Evolutionary conservation across 1,140 invertebrate genomes (phyloP).

Genomic region (Myzus persicae): DNA sequence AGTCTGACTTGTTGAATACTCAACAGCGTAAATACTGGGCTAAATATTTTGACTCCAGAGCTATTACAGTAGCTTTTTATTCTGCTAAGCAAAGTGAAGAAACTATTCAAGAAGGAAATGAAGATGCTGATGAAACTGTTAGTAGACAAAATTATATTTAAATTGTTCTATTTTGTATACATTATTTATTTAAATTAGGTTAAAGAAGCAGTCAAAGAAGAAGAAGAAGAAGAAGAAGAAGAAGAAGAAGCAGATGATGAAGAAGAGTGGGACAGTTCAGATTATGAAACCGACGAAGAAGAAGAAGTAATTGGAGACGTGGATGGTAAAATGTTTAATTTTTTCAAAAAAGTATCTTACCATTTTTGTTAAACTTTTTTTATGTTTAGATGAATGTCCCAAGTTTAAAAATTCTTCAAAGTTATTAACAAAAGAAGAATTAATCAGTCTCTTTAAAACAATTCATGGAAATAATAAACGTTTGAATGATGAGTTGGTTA

Average conservation of each 20-base stretch:
- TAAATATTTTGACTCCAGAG: conserved; percentile 80
- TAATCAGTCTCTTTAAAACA: conserved; percentile 75
- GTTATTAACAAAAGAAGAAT: conserved; percentile 69
- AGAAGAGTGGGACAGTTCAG: conserved; percentile 61
- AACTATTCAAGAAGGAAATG: conserved; percentile 62
- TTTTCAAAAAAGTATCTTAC: background rate
- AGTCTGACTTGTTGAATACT: conserved; percentile 91
- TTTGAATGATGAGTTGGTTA: conserved; percentile 68
- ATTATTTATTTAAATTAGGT: conserved; percentile 18
- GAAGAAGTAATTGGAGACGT: conserved; percentile 60
- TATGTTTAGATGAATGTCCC: conserved; percentile 54
- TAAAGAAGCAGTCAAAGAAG: conserved; percentile 60
- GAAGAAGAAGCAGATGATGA: conserved; percentile 60
- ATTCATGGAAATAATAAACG: conserved; percentile 69
- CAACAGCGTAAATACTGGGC: conserved; percentile 86
- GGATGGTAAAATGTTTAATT: conserved; percentile 57
- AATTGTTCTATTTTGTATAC: background rate
- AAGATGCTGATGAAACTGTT: conserved; percentile 63
- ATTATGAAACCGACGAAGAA: conserved; percentile 62
- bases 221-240: conserved; percentile 61
- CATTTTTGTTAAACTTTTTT: background rate
- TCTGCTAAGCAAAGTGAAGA: conserved; percentile 75
- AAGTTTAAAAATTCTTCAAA: conserved; percentile 65
- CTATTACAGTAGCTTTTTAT: conserved; percentile 81
- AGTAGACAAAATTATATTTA: background rate